phyloP scores from a whole-genome alignment of 2,888 invertebrate genomes.

The Amphipyra tragopoginis region DNA sequence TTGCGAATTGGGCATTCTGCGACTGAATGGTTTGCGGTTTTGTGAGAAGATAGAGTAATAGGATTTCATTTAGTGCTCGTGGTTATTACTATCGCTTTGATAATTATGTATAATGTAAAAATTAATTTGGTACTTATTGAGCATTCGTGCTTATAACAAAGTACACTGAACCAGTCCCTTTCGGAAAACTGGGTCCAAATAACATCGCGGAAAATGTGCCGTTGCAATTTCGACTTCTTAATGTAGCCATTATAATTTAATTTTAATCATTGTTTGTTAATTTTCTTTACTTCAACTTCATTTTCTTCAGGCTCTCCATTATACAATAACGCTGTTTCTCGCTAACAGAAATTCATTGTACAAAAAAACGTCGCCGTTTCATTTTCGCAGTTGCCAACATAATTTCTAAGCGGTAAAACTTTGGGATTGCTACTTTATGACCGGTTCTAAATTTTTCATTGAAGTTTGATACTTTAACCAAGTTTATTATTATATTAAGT shows the following conservation, averaged over 20 bases:
- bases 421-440: conserved; percentile 61
- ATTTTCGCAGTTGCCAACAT: conserved; percentile 54
- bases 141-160: background rate
- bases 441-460: conserved; percentile 63
- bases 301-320: conserved; percentile 14
- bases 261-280: conserved; percentile 47
- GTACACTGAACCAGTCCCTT: background rate
- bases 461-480: conserved; percentile 64
- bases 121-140: no score
- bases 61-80: no score
- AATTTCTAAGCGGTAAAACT: conserved; percentile 60
- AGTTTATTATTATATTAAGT: conserved; percentile 62
- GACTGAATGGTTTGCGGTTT: no score
- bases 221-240: conserved; percentile 16
- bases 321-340: conserved; percentile 34
- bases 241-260: conserved; percentile 21
- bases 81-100: no score
- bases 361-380: conserved; percentile 55
- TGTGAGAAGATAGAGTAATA: no score
- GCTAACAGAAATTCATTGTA: conserved; percentile 50
- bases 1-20: no score
- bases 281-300: conserved; percentile 44
- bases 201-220: conserved; percentile 24
- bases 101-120: no score
- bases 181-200: conserved; percentile 4